Evolutionary conservation across 2,888 invertebrate genomes (phyloP), one percentile per base, ranked within the genome.

Genomic region (Brachypalpus laphriformis): DNA sequence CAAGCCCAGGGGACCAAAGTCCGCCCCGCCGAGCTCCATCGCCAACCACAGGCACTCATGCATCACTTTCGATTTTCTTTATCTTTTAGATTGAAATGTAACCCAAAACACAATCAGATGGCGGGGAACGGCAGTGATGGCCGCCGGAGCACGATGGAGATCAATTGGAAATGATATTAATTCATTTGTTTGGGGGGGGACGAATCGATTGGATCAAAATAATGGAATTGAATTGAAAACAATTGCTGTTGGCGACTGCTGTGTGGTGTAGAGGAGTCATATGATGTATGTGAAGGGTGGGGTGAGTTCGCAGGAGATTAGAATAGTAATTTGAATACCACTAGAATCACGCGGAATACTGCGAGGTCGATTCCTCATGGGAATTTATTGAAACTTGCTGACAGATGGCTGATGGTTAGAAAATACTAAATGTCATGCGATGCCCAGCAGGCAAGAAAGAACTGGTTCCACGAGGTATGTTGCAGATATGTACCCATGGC

Each of bases 111-210:
- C 40, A 71, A 37, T 37, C 16, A 4, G 28, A 56, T 20, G 5
- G 6, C 47, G 25, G 57, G 14, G 25, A 3, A 20, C 4, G 5
- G 0, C n/a, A 20, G 8, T 8, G 25, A 20, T 8, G 37, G 22
- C 49, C 49, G 16, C 49, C 16, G 8, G 61, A 65, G 65, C 65
- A 81, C 65, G 56, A 65, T 54, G 47, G 22, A 71, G 76, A 76
- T 75, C 75, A 80, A 75, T 85, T 85, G 65, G 37, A 80, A 68
- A 54, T 54, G 56, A 75, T 82, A 70, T 82, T 82, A 47, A 70
- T 70, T 85, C 51, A 65, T 66, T 81, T 76, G 81, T 45, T 65
- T 85, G 9, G 59, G 54, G 59, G 54, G 51, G 16, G 45, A 66
- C 66, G 25, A 25, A 4, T 45, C 83, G 70, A 83, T 80, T 80